Evolutionary conservation across 2,797 vertebrate genomes (phyloP).

Genomic region (Microhierax caerulescens): DNA sequence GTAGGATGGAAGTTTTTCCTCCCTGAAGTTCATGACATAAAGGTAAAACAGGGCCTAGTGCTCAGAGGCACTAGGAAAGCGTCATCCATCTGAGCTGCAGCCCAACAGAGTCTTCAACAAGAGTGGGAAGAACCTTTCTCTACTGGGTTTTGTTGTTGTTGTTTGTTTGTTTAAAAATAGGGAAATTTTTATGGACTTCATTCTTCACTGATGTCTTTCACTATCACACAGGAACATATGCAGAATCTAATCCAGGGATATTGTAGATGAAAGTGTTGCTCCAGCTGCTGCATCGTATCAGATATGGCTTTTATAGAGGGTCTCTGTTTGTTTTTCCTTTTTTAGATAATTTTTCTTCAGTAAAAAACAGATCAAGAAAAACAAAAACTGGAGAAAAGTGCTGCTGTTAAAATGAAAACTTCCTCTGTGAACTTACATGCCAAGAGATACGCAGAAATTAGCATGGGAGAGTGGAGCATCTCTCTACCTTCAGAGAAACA

Average conservation of each 20-base stretch:
- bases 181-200: background rate
- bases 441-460: background rate
- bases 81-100: background rate
- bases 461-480: background rate
- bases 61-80: background rate
- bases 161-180: background rate
- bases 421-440: background rate
- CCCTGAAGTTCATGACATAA: background rate
- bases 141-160: background rate
- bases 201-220: background rate
- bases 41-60: background rate
- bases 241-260: background rate
- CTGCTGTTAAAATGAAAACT: background rate
- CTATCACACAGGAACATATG: background rate
- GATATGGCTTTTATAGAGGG: fast-evolving
- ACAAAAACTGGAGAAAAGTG: background rate
- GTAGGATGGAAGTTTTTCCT: background rate
- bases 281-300: background rate
- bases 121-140: background rate
- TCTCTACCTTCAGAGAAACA: background rate
- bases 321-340: background rate
- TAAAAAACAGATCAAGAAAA: background rate
- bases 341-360: background rate
- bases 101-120: background rate
- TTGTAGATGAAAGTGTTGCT: background rate